Conservation (phyloP, 1,140 invertebrate species). For the Scaptodrosophila lebanonensis region DNA sequence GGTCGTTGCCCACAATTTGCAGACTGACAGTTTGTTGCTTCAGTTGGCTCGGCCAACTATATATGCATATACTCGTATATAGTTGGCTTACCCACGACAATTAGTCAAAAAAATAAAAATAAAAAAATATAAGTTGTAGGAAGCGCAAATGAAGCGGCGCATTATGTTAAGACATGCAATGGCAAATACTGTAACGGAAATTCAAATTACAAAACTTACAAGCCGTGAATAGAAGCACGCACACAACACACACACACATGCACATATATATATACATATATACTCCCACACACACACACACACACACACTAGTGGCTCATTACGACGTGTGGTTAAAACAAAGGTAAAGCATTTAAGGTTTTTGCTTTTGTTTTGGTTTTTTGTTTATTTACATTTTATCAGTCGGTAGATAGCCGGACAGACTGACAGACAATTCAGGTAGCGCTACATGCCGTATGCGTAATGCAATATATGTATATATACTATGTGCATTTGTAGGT, state of each 20-base stretch:
- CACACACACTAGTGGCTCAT: too few species aligned
- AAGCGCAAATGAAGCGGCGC: conserved; percentile 45
- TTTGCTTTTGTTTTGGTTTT: conserved; percentile 47
- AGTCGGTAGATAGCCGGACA: too few species aligned
- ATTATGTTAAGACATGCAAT: too few species aligned
- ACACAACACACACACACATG: too few species aligned
- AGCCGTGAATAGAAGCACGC: conserved; percentile 26
- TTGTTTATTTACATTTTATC: too few species aligned
- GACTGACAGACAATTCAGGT: conserved; percentile 19
- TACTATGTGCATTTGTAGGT: background rate
- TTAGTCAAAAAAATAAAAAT: conserved; percentile 31
- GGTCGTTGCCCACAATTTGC: conserved; percentile 19
- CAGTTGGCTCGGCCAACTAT: conserved; percentile 18
- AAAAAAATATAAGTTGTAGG: conserved; percentile 14
- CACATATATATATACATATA: too few species aligned
- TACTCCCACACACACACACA: too few species aligned
- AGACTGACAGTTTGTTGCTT: conserved; percentile 38
- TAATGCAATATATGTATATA: conserved; percentile 8
- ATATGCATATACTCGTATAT: too few species aligned
- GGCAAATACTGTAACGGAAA: conserved; percentile 37
- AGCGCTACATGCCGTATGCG: conserved; percentile 31
- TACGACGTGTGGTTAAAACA: too few species aligned
- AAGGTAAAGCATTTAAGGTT: conserved; percentile 26
- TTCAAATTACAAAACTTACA: conserved; percentile 65
- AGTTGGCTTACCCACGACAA: conserved; percentile 54